A percentile compares a stretch with the other conserved stretches of the same genome.
Conservation (phyloP, 2,113 vertebrate genomes). For the Ia io region DNA sequence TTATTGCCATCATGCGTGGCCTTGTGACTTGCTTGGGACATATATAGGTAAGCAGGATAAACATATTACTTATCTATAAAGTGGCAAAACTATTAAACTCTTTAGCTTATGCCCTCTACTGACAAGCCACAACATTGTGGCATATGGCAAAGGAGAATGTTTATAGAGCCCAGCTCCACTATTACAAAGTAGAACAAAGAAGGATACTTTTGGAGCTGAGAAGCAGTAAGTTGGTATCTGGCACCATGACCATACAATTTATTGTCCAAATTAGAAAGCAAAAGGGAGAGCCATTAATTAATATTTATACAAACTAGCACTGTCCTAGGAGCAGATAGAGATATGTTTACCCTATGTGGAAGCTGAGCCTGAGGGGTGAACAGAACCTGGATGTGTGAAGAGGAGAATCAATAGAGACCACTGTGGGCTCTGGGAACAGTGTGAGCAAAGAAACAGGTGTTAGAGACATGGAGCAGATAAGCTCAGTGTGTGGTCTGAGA, state of each 20-base stretch:
- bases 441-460: neutral
- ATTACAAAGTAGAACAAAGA: neutral
- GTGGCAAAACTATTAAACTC: no score
- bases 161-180: neutral
- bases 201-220: neutral
- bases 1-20: neutral
- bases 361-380: neutral
- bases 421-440: neutral
- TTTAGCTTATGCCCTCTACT: no score
- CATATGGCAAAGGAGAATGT: neutral
- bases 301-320: neutral
- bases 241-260: neutral
- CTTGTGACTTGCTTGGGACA: neutral
- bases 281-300: neutral
- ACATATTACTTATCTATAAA: neutral
- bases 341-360: neutral
- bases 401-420: neutral
- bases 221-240: neutral
- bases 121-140: neutral
- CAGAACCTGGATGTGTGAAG: neutral
- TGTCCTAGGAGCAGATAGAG: neutral
- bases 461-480: neutral
- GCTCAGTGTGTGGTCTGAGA: neutral
- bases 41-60: neutral
- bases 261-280: slow-evolving; percentile 18